Base-by-base conservation (phyloP, 2,888 invertebrate genomes). In the Cheilosia impressa region DNA sequence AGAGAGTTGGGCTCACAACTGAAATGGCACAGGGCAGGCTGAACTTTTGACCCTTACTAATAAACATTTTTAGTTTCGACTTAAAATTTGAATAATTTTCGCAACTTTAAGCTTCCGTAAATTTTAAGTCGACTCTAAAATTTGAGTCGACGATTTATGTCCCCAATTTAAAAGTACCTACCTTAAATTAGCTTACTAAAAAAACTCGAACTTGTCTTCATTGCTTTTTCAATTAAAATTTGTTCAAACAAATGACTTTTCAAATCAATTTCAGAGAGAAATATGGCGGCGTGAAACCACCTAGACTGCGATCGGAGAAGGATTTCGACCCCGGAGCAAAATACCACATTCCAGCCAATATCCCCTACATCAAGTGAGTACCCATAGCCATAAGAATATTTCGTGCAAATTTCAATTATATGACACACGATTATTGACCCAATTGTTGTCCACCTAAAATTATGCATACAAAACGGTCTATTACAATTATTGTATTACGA, bases 311-410 rank as follows among this genome's bases (percentile, higher is more conserved):
- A 53, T 96, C 96, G 0, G 97, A 98, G 92, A 94, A 95, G 85
- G 97, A 98, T 93, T 98, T 98, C 90, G 98, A 98, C 91, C 95
- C 98, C 63, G 98, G 98, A 3, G 95, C 98, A 53, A 98, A 98
- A 91, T 98, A 97, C 91, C 98, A 98, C 92, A 95, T 98, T 53
- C 96, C 97, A 0, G 97, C 97, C 68, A 97, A 98, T 93, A 96
- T 97, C 84, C 97, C 97, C 1, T 97, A 97, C 89, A 95, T 97
- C 90, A 95, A 97, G 97, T 97, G 92, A 95, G 96, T 94, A 87
- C 62, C 57, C n/a, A 69, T 83, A 52, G 85, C 76, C 85, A 78
- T 88, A 47, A 9, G 9, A n/a, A 22, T 41, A 41, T 43, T 34
- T 22, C 24, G 52, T 52, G 52, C 52, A 15, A 17, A 19, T 58